A percentile compares a stretch with the other conserved stretches of the same genome.
Evolutionary conservation across 2,797 vertebrate species (phyloP).

Genomic region (Amniataba percoides): DNA sequence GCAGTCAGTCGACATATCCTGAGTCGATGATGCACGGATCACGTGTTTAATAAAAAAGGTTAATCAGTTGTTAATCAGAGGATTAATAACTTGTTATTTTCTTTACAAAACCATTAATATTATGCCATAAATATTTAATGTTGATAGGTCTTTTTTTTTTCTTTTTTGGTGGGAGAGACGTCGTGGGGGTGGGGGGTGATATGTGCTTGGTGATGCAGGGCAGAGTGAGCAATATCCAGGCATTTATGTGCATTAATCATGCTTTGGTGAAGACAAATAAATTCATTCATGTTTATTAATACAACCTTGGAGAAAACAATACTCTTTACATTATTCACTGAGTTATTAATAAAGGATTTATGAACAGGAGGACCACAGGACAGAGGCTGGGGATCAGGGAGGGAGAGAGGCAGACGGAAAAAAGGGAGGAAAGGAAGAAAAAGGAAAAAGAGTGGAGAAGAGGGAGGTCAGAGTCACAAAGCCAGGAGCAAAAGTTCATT

Average conservation of each 20-base stretch:
- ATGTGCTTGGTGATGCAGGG: constrained; percentile 76
- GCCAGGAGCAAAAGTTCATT: constrained; percentile 79
- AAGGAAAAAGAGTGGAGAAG: constrained; percentile 35
- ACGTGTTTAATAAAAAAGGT: constrained; percentile 90
- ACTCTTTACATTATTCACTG: constrained; percentile 89
- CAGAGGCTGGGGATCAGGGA: constrained; percentile 39
- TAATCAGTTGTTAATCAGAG: constrained; percentile 91
- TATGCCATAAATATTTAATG: constrained; percentile 90
- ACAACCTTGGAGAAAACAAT: constrained; percentile 89
- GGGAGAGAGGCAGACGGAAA: constrained; percentile 18
- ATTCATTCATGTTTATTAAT: constrained; percentile 91
- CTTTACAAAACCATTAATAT: constrained; percentile 90
- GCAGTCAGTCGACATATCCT: constrained; percentile 86
- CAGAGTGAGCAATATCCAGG: constrained; percentile 85
- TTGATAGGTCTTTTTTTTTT: constrained; percentile 82
- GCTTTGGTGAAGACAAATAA: constrained; percentile 89
- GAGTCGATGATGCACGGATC: constrained; percentile 88
- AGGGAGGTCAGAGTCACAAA: constrained; percentile 62
- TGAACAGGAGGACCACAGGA: constrained; percentile 78
- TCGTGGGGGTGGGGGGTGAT: constrained; percentile 54
- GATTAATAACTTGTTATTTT: constrained; percentile 91
- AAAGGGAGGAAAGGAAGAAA: background rate
- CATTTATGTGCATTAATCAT: constrained; percentile 89
- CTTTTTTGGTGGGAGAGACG: constrained; percentile 61
- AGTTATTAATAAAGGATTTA: constrained; percentile 88